Conservation (phyloP, 2,888 invertebrate genomes). For the Serripes groenlandicus region DNA sequence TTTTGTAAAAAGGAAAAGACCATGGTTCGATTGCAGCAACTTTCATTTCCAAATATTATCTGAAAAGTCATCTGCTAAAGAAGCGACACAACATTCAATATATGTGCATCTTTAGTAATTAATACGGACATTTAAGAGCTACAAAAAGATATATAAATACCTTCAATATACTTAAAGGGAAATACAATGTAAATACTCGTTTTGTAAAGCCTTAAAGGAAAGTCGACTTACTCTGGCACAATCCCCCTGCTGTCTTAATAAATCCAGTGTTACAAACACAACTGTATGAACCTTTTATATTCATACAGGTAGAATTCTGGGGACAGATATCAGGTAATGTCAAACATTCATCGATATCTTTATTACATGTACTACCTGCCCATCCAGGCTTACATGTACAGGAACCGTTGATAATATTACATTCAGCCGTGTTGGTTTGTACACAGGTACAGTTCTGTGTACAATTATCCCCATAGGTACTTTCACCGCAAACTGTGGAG, state of each 20-base stretch:
- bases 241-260: neutral
- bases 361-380: constrained; percentile 35
- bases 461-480: constrained; percentile 39
- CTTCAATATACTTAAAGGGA: too few species aligned
- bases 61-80: too few species aligned
- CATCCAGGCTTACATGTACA: constrained; percentile 56
- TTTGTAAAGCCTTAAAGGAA: too few species aligned
- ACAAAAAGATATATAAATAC: too few species aligned
- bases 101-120: too few species aligned
- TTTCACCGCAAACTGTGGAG: constrained; percentile 11
- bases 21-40: too few species aligned
- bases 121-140: too few species aligned
- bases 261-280: constrained; percentile 66
- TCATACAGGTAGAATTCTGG: constrained; percentile 49
- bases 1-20: too few species aligned
- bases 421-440: constrained; percentile 35
- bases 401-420: constrained; percentile 45
- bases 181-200: too few species aligned
- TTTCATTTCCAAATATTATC: too few species aligned
- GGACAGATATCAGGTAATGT: constrained; percentile 55
- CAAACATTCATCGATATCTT: constrained; percentile 53
- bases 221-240: constrained; percentile 14
- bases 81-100: too few species aligned
- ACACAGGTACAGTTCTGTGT: constrained; percentile 35
- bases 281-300: constrained; percentile 56